Evolutionary conservation across 2,888 invertebrate genomes (phyloP), one percentile per base, ranked within the genome.

Genomic region (Drosophila trichaetosa): DNA sequence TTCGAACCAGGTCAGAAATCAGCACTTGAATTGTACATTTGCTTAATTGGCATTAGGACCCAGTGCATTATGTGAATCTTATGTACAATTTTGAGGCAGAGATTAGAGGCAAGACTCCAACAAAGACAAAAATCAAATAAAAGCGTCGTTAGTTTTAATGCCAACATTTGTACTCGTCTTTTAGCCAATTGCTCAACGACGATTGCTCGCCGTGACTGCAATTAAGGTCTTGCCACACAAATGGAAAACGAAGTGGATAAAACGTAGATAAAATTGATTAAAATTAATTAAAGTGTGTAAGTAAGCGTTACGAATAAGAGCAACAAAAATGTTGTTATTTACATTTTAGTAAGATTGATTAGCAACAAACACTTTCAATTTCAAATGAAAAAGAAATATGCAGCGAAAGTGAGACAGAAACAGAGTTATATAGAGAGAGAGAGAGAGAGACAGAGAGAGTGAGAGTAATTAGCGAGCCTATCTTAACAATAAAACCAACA

Each of bases 361-460:
- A 79, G 70, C 83, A 69, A 40, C 62, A 63, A 70, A 69, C 78
- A 84, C 89, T 84, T 87, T 84, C 80, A 62, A 42, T 89, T 87
- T 89, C 89, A 71, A 69, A 69, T 29, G n/a, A 29, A n/a, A n/a
- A 38, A 6, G 27, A 56, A 29, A 16, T 31, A 54, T 24, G 33
- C 42, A 58, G 29, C 48, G 56, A 42, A 54, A 42, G 7, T 16
- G 21, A 51, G 52, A 60, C 29, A 65, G 54, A 57, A 49, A 31
- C 27, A 7, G 27, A 51, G 36, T 49, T 21, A 31, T 1, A 5
- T 8, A 5, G 60, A 46, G 13, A 29, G 34, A 36, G 46, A 54
- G 31, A 33, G 51, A 49, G 58, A 49, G 34, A 34, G 48, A 54
- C 34, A 33, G 51, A 49, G 58, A 49, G 34, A 56, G 72, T 52